Conservation (phyloP, 2,113 vertebrate genomes). For the Halichoerus grypus region DNA sequence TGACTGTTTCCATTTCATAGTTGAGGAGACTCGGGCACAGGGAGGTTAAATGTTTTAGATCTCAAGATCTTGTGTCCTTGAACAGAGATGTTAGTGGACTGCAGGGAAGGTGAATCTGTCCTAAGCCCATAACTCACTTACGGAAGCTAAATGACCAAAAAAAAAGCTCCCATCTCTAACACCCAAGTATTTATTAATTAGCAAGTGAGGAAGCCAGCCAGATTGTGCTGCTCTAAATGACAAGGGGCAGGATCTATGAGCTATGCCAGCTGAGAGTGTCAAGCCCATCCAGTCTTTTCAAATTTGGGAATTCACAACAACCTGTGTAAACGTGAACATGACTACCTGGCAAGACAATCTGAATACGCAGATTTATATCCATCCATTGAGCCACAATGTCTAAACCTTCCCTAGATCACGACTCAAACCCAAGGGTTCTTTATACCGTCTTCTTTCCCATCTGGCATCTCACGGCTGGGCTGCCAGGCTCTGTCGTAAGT, state of each 20-base stretch:
- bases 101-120: constrained; percentile 57
- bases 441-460: not conserved
- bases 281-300: not conserved
- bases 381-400: not conserved
- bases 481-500: not conserved
- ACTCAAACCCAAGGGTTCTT: not conserved
- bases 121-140: not conserved
- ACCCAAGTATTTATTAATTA: constrained; percentile 74
- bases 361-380: not conserved
- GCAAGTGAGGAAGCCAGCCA: constrained; percentile 47
- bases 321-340: not conserved
- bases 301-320: constrained; percentile 5
- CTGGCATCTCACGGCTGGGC: not conserved
- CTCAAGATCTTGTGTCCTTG: constrained; percentile 25
- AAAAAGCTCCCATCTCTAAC: constrained; percentile 44
- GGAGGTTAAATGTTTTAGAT: constrained; percentile 39
- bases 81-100: not conserved
- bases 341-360: not conserved
- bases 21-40: not conserved
- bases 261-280: not conserved
- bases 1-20: constrained; percentile 57
- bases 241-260: not conserved
- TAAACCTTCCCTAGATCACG: not conserved
- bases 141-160: constrained; percentile 13
- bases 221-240: constrained; percentile 60